Base-by-base conservation (phyloP, 2,797 vertebrate genomes). In the Okamejei kenojei region DNA sequence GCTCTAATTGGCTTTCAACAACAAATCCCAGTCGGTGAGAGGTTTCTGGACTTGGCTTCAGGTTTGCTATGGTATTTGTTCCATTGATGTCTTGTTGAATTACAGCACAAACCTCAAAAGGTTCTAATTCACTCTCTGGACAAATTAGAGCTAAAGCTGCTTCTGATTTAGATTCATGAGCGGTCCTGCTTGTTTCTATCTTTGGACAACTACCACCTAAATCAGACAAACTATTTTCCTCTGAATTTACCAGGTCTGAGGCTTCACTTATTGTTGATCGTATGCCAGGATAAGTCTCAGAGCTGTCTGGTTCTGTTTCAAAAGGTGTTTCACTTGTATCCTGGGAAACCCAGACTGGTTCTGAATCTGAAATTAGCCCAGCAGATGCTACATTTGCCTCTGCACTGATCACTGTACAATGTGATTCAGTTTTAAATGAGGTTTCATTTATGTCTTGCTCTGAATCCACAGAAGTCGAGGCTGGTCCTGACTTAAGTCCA, bases 1-100 rank as follows among this genome's bases (percentile, higher is more conserved):
- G n/a, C 7, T 88, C 63, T 88, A 88, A 32, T 65, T 35, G 84
- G n/a, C 17, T 88, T 35, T 88, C 84, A 35, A 88, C n/a, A 88
- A 68, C 17, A 19, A 68, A 35, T 88, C 61, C 84, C 19, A 32
- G 63, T 68, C 68, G 84, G 63, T 88, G 61, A 91, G 68, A 74
- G 68, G 11, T 91, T 91, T 38, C 71, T 74, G 38, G 65, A 91
- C 4, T 26, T 1, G 68, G 23, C 10, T 68, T 91, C 68, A 74
- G 11, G 29, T 26, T 38, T 26, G 35, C 35, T 21, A 3, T n/a
- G 38, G 19, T 21, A 9, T 71, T 71, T 90, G 63, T 45, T 71
- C 9, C 88, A 90, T 35, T 86, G 82, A 86, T 90, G 19, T 26
- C 65, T 74, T 91, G 65, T 74, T 74, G 19, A 26, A 8, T 71